phyloP scores from a whole-genome alignment of 2,113 vertebrate species.

The Lycocorax pyrrhopterus region DNA sequence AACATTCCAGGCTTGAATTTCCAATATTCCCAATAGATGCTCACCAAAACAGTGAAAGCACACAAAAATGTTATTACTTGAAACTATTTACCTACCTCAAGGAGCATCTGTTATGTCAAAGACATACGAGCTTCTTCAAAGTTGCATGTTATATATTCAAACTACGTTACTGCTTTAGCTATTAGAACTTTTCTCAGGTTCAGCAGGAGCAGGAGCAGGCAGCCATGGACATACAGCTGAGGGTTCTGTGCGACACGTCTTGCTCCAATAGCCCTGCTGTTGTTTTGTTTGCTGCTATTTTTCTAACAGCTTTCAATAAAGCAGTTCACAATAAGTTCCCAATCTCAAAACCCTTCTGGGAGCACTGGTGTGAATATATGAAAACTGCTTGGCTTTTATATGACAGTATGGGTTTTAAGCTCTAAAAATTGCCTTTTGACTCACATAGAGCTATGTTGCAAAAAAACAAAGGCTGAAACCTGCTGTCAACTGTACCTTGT shows the following conservation, averaged over 20 bases:
- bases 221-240: fast-evolving
- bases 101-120: neutral
- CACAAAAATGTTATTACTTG: neutral
- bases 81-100: neutral
- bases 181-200: neutral
- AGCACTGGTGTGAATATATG: neutral
- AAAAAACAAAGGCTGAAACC: neutral
- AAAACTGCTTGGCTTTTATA: neutral
- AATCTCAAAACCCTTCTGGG: neutral
- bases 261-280: neutral
- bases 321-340: neutral
- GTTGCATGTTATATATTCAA: neutral
- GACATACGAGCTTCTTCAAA: neutral
- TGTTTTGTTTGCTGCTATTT: neutral
- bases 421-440: neutral
- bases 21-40: fast-evolving
- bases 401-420: neutral
- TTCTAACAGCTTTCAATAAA: neutral
- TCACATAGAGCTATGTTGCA: neutral
- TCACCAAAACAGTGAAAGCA: neutral
- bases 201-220: neutral
- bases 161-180: neutral
- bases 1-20: neutral
- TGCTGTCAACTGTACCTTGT: neutral
- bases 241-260: fast-evolving